These are phyloP conservation scores for Apocrypta bakeri DNA, from an alignment of 1,140 invertebrate species.

Conservation along the genomic window DNA sequence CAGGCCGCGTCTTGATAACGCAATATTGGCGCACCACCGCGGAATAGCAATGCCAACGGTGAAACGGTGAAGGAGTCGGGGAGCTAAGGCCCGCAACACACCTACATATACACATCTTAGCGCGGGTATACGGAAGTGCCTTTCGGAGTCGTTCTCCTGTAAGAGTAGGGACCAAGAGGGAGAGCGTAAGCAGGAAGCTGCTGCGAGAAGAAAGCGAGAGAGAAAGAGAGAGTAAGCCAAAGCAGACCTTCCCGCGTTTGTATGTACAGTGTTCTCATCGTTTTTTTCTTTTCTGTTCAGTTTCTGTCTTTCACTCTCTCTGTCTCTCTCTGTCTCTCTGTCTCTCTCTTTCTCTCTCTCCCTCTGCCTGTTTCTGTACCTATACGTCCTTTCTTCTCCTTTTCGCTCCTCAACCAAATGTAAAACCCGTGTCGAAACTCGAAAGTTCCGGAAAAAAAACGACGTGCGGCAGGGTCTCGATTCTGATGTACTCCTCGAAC, in stretches of 20 bases:
- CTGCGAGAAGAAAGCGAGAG: conserved; percentile 24
- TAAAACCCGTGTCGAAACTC: conserved; percentile 72
- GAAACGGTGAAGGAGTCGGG: not conserved
- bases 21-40: conserved; percentile 69
- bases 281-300: too few species aligned
- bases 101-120: not conserved
- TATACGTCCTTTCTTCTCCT: conserved; percentile 6
- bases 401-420: conserved; percentile 63
- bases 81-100: conserved; percentile 44
- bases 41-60: conserved; percentile 69
- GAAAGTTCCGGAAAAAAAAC: conserved; percentile 65
- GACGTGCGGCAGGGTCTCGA: conserved; percentile 20
- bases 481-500: not conserved
- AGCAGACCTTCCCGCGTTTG: not conserved
- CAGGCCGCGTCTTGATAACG: conserved; percentile 71
- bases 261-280: too few species aligned
- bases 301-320: too few species aligned
- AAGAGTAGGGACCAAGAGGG: conserved; percentile 3
- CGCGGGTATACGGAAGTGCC: not conserved
- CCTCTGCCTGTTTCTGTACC: not conserved
- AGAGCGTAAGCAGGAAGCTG: conserved; percentile 26
- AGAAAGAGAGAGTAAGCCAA: not conserved
- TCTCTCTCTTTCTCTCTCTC: too few species aligned
- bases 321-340: too few species aligned
- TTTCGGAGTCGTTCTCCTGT: not conserved